Conservation (phyloP, 2,797 vertebrate genomes). For the Protonibea diacanthus region DNA sequence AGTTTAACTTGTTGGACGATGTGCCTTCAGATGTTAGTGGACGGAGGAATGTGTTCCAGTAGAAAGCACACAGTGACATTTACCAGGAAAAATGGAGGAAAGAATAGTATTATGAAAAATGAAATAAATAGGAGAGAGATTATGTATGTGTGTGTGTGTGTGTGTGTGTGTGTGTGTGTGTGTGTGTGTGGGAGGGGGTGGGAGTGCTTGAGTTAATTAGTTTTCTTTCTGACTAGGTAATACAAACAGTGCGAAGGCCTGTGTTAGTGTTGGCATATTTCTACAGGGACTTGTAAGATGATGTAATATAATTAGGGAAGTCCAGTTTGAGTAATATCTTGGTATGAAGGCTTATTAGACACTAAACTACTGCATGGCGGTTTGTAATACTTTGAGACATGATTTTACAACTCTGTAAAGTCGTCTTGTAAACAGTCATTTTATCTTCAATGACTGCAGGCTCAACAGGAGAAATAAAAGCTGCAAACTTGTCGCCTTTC, state of each 20-base stretch:
- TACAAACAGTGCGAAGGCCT: neutral
- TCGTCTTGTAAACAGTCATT: neutral
- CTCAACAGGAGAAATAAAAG: neutral
- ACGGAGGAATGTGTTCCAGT: conserved; percentile 11
- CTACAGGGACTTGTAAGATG: neutral
- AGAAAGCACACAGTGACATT: neutral
- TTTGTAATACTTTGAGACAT: neutral
- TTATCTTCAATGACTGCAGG: neutral
- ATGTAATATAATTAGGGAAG: neutral
- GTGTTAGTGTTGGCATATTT: neutral
- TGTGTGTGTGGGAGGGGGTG: neutral
- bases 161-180: too few species aligned
- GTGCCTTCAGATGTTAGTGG: conserved; percentile 34
- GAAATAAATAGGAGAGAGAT: neutral
- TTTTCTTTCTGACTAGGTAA: neutral
- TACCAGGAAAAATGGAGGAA: neutral
- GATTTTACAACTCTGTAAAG: neutral
- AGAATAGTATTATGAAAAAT: neutral
- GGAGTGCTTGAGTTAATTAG: neutral
- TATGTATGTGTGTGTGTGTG: neutral
- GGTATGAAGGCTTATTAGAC: neutral
- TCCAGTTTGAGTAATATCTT: neutral
- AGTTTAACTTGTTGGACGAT: conserved; percentile 48
- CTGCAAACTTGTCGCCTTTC: neutral
- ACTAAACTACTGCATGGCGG: neutral